phyloP scores from a whole-genome alignment of 2,113 vertebrate species.

The Dasyprocta punctata region DNA sequence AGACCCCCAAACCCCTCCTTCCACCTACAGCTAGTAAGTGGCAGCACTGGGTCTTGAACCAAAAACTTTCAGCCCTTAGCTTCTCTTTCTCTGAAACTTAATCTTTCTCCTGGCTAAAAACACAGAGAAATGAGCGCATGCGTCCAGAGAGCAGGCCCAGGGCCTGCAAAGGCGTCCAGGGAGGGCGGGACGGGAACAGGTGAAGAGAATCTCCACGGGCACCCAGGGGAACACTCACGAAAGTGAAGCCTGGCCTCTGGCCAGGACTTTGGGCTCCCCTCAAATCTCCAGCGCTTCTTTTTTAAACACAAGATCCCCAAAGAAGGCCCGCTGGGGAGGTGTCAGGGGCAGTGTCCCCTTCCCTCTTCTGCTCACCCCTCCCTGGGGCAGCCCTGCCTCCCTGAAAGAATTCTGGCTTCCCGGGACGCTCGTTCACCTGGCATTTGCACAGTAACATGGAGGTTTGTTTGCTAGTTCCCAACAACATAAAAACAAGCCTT shows the following conservation, averaged over 20 bases:
- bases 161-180: not conserved
- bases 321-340: not conserved
- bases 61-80: not conserved
- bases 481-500: constrained; percentile 72
- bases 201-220: not conserved
- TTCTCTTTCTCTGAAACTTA: constrained; percentile 20
- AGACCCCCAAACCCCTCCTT: not conserved
- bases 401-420: constrained; percentile 22
- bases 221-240: not conserved
- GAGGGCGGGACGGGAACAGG: not conserved
- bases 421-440: not conserved
- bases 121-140: not conserved
- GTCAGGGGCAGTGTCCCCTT: not conserved
- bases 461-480: constrained; percentile 69
- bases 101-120: not conserved
- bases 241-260: constrained; percentile 48
- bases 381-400: not conserved
- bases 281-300: constrained; percentile 4
- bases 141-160: not conserved
- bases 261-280: constrained; percentile 13
- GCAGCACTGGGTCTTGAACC: not conserved
- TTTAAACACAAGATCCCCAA: constrained; percentile 5
- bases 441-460: not conserved
- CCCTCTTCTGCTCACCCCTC: not conserved
- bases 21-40: not conserved